These are phyloP conservation scores for Vesta saturnalis DNA, from an alignment of 2,888 invertebrate genomes.

Conservation along the genomic window DNA sequence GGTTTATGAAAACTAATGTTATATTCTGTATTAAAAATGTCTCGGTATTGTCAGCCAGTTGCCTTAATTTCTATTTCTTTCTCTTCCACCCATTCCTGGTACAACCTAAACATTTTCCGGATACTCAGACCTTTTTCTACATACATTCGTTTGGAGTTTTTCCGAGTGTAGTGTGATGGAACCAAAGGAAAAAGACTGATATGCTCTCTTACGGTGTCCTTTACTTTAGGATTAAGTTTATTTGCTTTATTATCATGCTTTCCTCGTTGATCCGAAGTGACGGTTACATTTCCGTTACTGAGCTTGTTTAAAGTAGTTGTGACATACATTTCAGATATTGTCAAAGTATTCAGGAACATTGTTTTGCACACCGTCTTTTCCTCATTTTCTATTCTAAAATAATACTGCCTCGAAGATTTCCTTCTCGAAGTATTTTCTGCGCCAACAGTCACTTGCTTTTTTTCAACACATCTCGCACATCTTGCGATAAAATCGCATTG, in stretches of 20 bases:
- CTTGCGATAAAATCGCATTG: neutral
- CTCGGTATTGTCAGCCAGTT: slow-evolving; percentile 1
- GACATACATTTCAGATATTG: slow-evolving; percentile 13
- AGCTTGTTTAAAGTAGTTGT: slow-evolving; percentile 11
- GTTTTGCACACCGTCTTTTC: slow-evolving; percentile 10
- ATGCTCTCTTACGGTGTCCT: slow-evolving; percentile 11
- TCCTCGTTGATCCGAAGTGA: slow-evolving; percentile 16
- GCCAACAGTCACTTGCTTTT: neutral
- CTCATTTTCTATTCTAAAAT: neutral
- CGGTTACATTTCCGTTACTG: slow-evolving; percentile 10
- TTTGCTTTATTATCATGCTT: slow-evolving; percentile 13
- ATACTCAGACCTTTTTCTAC: slow-evolving; percentile 18
- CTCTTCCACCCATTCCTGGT: neutral
- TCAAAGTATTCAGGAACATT: slow-evolving; percentile 12
- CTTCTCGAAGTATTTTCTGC: too few species aligned
- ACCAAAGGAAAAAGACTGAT: slow-evolving; percentile 20
- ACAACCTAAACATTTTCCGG: slow-evolving; percentile 21
- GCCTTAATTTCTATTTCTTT: neutral
- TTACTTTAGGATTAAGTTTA: slow-evolving; percentile 11
- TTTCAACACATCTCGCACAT: slow-evolving; percentile 1
- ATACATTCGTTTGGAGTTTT: slow-evolving; percentile 18
- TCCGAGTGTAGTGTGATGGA: slow-evolving; percentile 17
- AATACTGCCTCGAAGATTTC: neutral
- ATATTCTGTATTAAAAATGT: neutral
- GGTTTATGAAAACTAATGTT: neutral